Percentiles rank a stretch among this genome's conserved stretches.
phyloP scores from a whole-genome alignment of 2,113 vertebrate genomes.

The Turnix velox region DNA sequence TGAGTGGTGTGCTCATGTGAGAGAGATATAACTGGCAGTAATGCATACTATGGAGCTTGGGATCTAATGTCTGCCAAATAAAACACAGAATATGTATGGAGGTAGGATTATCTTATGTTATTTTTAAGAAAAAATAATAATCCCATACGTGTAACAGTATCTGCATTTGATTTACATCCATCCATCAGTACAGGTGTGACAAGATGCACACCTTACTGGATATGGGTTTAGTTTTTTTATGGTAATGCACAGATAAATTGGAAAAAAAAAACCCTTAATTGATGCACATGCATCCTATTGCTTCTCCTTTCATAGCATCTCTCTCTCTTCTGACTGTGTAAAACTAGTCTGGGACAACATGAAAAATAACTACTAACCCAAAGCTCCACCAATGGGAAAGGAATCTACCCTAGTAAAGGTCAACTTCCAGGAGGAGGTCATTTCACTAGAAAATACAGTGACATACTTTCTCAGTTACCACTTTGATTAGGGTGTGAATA shows the following conservation, averaged over 20 bases:
- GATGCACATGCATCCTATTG: background rate
- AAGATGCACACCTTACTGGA: background rate
- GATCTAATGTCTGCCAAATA: background rate
- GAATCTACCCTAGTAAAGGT: background rate
- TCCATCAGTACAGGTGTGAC: background rate
- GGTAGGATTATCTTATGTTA: background rate
- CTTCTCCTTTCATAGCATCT: background rate
- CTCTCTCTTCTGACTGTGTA: background rate
- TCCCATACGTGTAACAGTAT: background rate
- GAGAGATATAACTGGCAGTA: background rate
- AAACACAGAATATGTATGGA: background rate
- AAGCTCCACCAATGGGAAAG: background rate
- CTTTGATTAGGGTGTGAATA: background rate
- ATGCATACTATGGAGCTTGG: background rate
- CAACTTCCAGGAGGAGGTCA: background rate
- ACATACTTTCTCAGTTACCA: background rate
- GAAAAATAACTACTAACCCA: background rate
- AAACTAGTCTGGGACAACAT: background rate
- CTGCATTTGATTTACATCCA: background rate
- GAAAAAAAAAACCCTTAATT: background rate
- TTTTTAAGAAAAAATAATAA: background rate
- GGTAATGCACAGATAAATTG: background rate
- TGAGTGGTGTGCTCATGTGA: background rate
- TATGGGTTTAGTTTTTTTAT: background rate
- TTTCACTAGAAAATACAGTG: background rate